Conservation (phyloP, 2,113 vertebrate genomes). For the Albula goreensis region DNA sequence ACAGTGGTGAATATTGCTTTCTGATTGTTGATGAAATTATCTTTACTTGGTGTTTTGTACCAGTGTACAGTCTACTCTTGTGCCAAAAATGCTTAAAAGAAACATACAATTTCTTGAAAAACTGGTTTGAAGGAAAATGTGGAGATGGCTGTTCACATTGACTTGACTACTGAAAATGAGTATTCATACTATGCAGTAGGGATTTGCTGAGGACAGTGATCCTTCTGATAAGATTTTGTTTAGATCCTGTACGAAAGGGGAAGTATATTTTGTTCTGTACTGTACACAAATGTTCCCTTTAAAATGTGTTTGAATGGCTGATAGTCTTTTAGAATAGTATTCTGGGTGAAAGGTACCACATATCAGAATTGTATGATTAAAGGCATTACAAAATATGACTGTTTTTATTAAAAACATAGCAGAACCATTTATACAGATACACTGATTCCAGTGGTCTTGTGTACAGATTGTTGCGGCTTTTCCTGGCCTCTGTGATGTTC, state of each 20-base stretch:
- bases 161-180: neutral
- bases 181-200: neutral
- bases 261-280: neutral
- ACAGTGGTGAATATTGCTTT: neutral
- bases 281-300: neutral
- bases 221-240: neutral
- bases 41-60: neutral
- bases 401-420: no score
- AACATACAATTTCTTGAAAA: neutral
- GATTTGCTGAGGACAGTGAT: neutral
- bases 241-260: neutral
- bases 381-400: neutral
- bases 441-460: neutral
- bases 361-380: no score
- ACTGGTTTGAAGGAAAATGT: neutral
- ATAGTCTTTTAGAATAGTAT: neutral
- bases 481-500: constrained; percentile 39
- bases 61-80: neutral
- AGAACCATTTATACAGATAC: no score
- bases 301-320: neutral
- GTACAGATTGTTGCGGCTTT: constrained; percentile 39
- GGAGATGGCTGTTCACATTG: neutral
- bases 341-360: no score
- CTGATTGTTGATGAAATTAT: neutral
- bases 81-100: neutral